Base-by-base conservation (phyloP, 2,888 invertebrate genomes). In the Diplazon laetatorius region DNA sequence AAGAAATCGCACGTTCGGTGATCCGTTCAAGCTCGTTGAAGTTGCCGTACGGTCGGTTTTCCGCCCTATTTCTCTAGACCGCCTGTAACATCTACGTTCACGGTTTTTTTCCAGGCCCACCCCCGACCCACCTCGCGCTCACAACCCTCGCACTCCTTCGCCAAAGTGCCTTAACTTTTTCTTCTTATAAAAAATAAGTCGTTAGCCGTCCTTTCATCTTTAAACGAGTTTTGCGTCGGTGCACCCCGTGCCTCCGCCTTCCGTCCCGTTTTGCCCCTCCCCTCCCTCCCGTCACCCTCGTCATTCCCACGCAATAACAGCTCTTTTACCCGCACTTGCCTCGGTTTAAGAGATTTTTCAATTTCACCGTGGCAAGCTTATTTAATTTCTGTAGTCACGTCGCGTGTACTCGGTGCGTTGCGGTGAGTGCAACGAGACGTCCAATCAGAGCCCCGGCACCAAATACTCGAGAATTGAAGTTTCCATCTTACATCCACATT, bases 131-230 rank as follows among this genome's bases (percentile, higher is more conserved):
- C 42, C 50, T 39, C 37, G 60, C 35, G 59, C 42, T 62, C 55
- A 25, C 46, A 65, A 60, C 74, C 76, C 79, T 75, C 75, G 37
- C 66, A 46, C 46, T 70, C 44, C 72, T 68, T 65, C 69, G 52
- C 83, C 85, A 87, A 84, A 87, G 86, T 87, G 87, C 89, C 88
- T 88, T 87, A 90, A 90, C 90, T 90, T 91, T 90, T 90, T 89
- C 89, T 90, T 88, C 89, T 90, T 90, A 90, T 89, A 88, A 90
- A 90, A 91, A 91, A 90, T 91, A 91, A 90, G 90, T 91, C 91
- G 91, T 91, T 91, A 90, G 90, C 82, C 82, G 86, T 84, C 87
- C 90, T 90, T 91, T 91, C 91, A 91, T 91, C 91, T 90, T 89
- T 90, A 91, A 91, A 90, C 90, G 90, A 91, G 90, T 91, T 91